Base-by-base conservation (phyloP, 2,797 vertebrate species). In the Balearica regulorum region DNA sequence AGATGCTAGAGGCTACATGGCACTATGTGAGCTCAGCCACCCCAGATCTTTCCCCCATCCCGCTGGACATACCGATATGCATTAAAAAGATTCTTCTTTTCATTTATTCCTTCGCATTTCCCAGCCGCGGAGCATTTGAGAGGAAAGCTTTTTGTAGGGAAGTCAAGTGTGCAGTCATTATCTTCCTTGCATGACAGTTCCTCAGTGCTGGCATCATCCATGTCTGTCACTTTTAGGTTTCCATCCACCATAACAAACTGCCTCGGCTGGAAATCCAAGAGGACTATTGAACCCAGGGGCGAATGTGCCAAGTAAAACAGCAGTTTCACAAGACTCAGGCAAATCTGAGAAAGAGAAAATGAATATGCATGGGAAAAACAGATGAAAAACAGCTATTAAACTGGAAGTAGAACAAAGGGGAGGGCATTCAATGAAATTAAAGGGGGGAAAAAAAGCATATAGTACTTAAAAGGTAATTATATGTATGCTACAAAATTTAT, bases 51-150 rank as follows among this genome's bases (percentile, higher is more conserved):
- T 8, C 20, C 43, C 58, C 33, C 57, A 5, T 3, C 22, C 5
- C 8, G 1, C 55, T 82, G 85, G 80, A 94, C 89, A 46, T 97
- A 99, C 99, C 99, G 98, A 96, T 99, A 99, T 1, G 99, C 99
- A 69, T 99, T 99, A 97, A 99, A 99, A 88, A 99, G 98, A 97
- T 99, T 99, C 97, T 98, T 99, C 98, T 98, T 99, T 93, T 99
- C 98, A 21, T 99, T 99, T 90, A 99, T 97, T 37, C 98, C 98
- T 89, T 98, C 96, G 3, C 99, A 99, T 58, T 98, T 97, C 39
- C 98, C 98, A 29, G 2, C 83, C 1, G 51, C 8, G 2, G 98
- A 98, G 94, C 99, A 99, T 6, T 95, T 96, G 82, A 98, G 89
- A 62, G 96, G 98, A 86, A 99, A 99, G 84, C 98, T 99, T 91